Conservation (phyloP, 2,113 vertebrate species). For the mouse (Mus musculus) region GRCm39 chr5:12632501-12633000, state of each 20-base stretch:
- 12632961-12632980: not conserved
- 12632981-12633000: too few species aligned
- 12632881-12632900: not conserved
- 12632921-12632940: not conserved
- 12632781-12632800: not conserved
- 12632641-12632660: slow-evolving; percentile 20
- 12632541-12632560: not conserved
- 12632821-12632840: not conserved
- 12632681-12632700: not conserved
- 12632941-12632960: not conserved
- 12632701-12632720: not conserved
- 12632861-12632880: not conserved
- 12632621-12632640: not conserved
- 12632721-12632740: slow-evolving; percentile 31
- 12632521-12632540: slow-evolving; percentile 41
- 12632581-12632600: not conserved
- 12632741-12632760: not conserved
- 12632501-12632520: not conserved
- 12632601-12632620: slow-evolving; percentile 4
- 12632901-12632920: not conserved
- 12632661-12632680: not conserved
- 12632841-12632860: not conserved
- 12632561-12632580: not conserved
- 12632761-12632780: not conserved
- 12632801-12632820: not conserved